Conservation (phyloP, 2,797 vertebrate genomes). For the Muscicapa comitata region DNA sequence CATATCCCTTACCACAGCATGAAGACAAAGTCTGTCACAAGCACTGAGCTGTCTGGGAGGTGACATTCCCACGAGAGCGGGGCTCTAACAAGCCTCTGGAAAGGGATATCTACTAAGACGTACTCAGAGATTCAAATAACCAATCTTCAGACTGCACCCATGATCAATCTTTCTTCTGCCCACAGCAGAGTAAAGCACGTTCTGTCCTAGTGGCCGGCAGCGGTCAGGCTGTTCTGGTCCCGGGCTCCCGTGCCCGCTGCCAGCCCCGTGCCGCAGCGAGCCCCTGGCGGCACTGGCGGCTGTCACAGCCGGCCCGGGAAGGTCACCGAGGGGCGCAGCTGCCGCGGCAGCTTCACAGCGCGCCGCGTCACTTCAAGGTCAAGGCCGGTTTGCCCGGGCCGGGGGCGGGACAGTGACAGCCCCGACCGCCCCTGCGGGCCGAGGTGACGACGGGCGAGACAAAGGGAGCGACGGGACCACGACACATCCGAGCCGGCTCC, state of each 20-base stretch:
- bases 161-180: accelerated
- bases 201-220: background rate
- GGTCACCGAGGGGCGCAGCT: background rate
- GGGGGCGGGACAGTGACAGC: background rate
- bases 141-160: accelerated
- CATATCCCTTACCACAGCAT: background rate
- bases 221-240: accelerated
- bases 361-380: conserved; percentile 18
- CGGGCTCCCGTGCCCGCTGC: background rate
- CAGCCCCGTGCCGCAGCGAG: background rate
- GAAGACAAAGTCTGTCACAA: background rate
- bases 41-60: accelerated
- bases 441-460: too few relatives aligned
- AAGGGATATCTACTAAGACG: accelerated
- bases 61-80: accelerated
- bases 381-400: background rate
- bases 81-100: background rate
- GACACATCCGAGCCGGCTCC: background rate
- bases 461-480: too few relatives aligned
- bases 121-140: background rate
- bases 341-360: background rate
- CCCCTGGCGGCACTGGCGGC: background rate
- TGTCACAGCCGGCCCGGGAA: background rate
- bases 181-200: accelerated
- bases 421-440: background rate